Evolutionary conservation across 1,140 invertebrate genomes (phyloP), one percentile per base, ranked within the genome.

Genomic region (Rhizoglyphus robini): DNA sequence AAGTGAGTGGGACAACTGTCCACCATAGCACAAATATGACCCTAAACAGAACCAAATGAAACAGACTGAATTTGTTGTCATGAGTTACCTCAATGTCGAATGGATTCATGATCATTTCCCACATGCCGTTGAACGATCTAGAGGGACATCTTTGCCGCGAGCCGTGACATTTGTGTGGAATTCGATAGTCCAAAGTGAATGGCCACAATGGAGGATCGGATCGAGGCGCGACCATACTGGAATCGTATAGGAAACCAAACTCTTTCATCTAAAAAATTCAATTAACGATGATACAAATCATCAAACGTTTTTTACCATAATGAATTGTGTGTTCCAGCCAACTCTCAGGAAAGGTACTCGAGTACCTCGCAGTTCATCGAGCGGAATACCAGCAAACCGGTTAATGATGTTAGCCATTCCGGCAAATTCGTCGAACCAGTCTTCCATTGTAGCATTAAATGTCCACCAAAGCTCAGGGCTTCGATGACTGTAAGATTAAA

Each of bases 31-130:
- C 76, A 76, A 75, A 94, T 96, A 79, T 94, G 90, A 72, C 89
- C 85, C 62, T 95, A 79, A 93, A 82, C 68, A 87, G 81, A 4
- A 80, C 86, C 73, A 91, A 91, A 75, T 92, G 88, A 23, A 1
- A 41, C 93, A 88, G 38, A 88, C 87, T 36, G 83, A 83, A 76
- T 23, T 20, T 88, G 76, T 92, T 92, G 88, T 32, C 88, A 88
- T 73, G 92, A 88, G 73, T 93, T 90, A 75, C 90, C 82, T 74
- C 89, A 83, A 78, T 94, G 31, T 69, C 89, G 69, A 94, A 76
- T 75, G 93, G 89, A 76, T 93, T 94, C 87, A 94, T 91, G 29
- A 93, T 89, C 83, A 94, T 92, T 78, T 94, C 90, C 90, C 90
- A 94, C 46, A 93, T 87, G 38, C 89, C 88, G 71, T 92, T 89